phyloP scores from a whole-genome alignment of 2,797 vertebrate genomes.

The Xerus rutilus region DNA sequence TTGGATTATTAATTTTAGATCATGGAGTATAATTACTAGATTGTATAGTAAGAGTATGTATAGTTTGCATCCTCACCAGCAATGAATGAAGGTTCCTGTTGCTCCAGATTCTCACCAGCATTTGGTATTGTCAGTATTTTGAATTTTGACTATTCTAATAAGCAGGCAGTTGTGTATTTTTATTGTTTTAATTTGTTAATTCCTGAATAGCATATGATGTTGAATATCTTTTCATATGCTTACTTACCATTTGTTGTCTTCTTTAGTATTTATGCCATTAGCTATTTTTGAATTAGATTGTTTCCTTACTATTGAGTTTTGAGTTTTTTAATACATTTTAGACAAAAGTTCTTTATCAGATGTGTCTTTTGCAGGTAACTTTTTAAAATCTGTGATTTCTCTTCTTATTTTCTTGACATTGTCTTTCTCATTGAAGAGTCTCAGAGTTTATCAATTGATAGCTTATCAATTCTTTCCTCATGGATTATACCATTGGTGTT shows the following conservation, averaged over 20 bases:
- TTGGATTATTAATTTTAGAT: no score
- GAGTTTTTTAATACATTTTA: not conserved
- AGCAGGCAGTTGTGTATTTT: not conserved
- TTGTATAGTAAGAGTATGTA: not conserved
- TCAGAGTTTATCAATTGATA: not conserved
- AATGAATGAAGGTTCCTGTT: not conserved
- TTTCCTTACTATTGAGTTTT: slow-evolving; percentile 3
- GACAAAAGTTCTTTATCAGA: not conserved
- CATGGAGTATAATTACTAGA: not conserved
- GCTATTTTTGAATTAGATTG: not conserved
- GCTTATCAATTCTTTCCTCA: not conserved
- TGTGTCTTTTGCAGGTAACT: slow-evolving; percentile 15
- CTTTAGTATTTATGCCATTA: not conserved
- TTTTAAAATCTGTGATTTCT: not conserved
- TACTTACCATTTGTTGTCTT: not conserved
- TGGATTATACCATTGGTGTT: not conserved
- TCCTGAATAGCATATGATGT: not conserved
- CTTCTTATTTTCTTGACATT: slow-evolving; percentile 17
- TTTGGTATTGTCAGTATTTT: not conserved
- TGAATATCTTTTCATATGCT: not conserved
- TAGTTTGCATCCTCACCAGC: not conserved
- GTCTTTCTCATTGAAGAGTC: not conserved
- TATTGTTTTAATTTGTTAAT: not conserved
- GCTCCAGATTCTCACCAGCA: not conserved
- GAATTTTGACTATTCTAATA: not conserved